Percentiles rank a stretch among this genome's conserved stretches.
Conservation (phyloP, 2,797 vertebrate genomes). For the Pseudocheirus occidentalis region DNA sequence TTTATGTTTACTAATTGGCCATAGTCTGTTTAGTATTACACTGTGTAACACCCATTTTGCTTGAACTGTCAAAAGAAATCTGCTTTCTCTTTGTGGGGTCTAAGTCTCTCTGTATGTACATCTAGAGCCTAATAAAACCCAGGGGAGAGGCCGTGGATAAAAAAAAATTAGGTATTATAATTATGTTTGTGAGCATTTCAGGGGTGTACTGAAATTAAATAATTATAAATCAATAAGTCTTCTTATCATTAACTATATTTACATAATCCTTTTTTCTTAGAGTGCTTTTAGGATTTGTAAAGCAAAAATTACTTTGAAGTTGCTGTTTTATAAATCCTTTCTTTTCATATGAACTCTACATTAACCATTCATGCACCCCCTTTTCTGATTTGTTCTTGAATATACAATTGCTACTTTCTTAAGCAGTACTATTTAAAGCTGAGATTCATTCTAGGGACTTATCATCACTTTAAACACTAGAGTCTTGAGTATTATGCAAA, state of each 20-base stretch:
- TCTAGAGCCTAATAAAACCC: conserved; percentile 6
- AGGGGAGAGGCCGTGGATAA: background rate
- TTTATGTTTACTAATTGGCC: conserved; percentile 49
- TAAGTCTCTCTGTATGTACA: background rate
- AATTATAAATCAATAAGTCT: conserved; percentile 76
- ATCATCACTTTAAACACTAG: conserved; percentile 48
- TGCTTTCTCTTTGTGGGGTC: conserved; percentile 16
- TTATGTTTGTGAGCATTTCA: conserved; percentile 68
- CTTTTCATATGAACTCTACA: conserved; percentile 69
- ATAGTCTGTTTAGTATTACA: background rate
- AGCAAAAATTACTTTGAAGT: conserved; percentile 77
- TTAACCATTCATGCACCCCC: conserved; percentile 25
- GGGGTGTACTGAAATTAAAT: conserved; percentile 71
- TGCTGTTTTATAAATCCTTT: conserved; percentile 71
- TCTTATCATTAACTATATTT: conserved; percentile 75
- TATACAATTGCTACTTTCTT: conserved; percentile 66
- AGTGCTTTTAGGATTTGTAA: conserved; percentile 73
- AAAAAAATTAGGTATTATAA: conserved; percentile 10
- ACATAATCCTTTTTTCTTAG: conserved; percentile 74
- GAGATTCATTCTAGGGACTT: conserved; percentile 63
- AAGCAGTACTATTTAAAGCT: conserved; percentile 67
- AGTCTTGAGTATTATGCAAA: conserved; percentile 75
- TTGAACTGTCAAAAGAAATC: conserved; percentile 4
- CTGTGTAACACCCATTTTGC: background rate
- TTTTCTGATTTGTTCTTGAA: conserved; percentile 70